A percentile compares a stretch with the other conserved stretches of the same genome.
phyloP scores from a whole-genome alignment of 2,888 invertebrate genomes.

The Cataglyphis rosenhaueri region DNA sequence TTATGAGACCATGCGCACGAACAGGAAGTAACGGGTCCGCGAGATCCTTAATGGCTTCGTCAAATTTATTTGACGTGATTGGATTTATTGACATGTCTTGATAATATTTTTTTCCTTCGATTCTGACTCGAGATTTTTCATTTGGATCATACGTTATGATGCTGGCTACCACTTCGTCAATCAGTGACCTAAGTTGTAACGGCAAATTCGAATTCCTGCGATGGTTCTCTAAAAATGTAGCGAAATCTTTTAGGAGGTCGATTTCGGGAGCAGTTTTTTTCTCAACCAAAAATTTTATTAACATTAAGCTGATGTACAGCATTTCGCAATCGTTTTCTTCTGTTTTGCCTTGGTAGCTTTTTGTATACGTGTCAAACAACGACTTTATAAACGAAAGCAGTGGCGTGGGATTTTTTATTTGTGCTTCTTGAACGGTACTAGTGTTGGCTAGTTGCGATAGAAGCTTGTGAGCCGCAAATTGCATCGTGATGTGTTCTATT shows the following conservation, averaged over 20 bases:
- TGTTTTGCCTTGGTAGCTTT: conserved; percentile 47
- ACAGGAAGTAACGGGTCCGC: conserved; percentile 92
- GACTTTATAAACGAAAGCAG: conserved; percentile 83
- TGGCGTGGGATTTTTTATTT: conserved; percentile 81
- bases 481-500: conserved; percentile 77
- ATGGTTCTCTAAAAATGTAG: conserved; percentile 74
- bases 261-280: conserved; percentile 74
- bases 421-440: conserved; percentile 80
- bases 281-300: conserved; percentile 82
- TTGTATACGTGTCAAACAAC: conserved; percentile 75
- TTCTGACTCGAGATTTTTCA: conserved; percentile 32
- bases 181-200: conserved; percentile 72
- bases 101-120: conserved; percentile 66
- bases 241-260: conserved; percentile 80
- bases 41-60: conserved; percentile 89
- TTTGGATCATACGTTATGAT: conserved; percentile 79
- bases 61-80: conserved; percentile 85
- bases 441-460: conserved; percentile 82
- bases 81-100: conserved; percentile 76
- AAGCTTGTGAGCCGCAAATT: conserved; percentile 80
- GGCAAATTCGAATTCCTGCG: conserved; percentile 57
- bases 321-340: conserved; percentile 76
- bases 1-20: conserved; percentile 92
- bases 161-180: conserved; percentile 80
- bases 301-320: conserved; percentile 83